phyloP scores from a whole-genome alignment of 2,113 vertebrate genomes.

The Ahaetulla prasina region DNA sequence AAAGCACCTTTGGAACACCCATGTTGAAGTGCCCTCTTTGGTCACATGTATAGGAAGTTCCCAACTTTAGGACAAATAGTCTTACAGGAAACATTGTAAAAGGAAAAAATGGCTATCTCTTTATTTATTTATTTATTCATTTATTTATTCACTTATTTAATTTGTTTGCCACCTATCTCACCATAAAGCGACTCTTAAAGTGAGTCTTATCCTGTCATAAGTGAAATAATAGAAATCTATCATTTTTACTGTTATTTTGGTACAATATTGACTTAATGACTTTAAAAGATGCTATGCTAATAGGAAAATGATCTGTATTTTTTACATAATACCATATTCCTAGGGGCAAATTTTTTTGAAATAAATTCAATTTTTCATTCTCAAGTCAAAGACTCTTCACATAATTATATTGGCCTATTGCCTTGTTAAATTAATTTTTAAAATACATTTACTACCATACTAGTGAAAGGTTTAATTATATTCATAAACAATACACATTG shows the following conservation, averaged over 20 bases:
- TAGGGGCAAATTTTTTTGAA: neutral
- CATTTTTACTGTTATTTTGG: neutral
- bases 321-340: neutral
- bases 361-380: neutral
- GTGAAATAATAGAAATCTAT: neutral
- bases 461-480: neutral
- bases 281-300: neutral
- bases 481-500: neutral
- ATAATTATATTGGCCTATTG: neutral
- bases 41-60: neutral
- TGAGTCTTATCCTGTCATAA: neutral
- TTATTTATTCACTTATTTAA: neutral
- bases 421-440: neutral
- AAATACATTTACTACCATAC: neutral
- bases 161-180: neutral
- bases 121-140: neutral
- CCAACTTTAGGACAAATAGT: neutral
- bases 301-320: neutral
- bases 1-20: too few species aligned
- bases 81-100: neutral
- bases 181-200: neutral
- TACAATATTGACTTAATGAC: neutral
- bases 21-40: too few species aligned
- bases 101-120: neutral
- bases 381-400: neutral